phyloP scores from a whole-genome alignment of 2,888 invertebrate species.

The Cryptus armator region DNA sequence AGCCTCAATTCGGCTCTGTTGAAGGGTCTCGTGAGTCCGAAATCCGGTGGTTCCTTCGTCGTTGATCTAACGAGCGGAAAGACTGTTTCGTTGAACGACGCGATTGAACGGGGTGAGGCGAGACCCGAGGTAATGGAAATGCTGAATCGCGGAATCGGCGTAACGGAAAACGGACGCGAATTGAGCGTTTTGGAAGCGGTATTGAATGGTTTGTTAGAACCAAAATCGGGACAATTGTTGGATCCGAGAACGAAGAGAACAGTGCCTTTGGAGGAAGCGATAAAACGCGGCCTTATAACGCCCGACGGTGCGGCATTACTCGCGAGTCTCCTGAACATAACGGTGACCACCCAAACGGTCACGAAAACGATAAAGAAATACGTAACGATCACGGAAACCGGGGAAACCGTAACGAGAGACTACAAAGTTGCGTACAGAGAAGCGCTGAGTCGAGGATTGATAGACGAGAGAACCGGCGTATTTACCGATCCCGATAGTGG shows the following conservation, averaged over 20 bases:
- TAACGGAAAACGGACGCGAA: conserved; percentile 91
- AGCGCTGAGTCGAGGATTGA: conserved; percentile 91
- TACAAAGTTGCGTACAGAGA: conserved; percentile 91
- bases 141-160: conserved; percentile 93
- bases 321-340: conserved; percentile 94
- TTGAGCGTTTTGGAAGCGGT: conserved; percentile 95
- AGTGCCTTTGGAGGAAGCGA: conserved; percentile 94
- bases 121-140: conserved; percentile 95
- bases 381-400: conserved; percentile 91
- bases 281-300: conserved; percentile 93
- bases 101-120: conserved; percentile 91
- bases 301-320: conserved; percentile 95
- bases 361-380: conserved; percentile 94
- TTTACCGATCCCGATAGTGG: conserved; percentile 92
- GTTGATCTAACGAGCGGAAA: conserved; percentile 91
- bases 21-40: conserved; percentile 91
- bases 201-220: conserved; percentile 94
- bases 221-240: conserved; percentile 94
- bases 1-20: conserved; percentile 93
- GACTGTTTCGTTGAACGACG: conserved; percentile 92
- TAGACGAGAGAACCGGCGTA: conserved; percentile 92
- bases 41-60: conserved; percentile 90
- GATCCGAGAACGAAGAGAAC: conserved; percentile 90
- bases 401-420: conserved; percentile 85
- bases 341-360: conserved; percentile 94